Percentiles rank a stretch among this genome's conserved stretches.
phyloP scores from a whole-genome alignment of 2,888 invertebrate genomes.

The Eupithecia vulgata region DNA sequence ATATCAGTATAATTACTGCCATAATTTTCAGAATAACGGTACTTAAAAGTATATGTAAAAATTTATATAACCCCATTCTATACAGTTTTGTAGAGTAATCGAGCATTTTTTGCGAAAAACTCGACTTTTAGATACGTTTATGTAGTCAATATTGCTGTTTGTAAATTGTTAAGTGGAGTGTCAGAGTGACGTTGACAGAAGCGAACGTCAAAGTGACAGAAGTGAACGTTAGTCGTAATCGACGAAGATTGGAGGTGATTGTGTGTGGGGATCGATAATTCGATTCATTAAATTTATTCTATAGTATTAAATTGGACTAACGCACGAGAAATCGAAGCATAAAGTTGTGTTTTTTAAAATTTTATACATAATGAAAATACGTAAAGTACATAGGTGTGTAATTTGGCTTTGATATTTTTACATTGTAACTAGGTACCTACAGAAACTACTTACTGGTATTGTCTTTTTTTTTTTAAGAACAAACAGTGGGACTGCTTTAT shows the following conservation, averaged over 20 bases:
- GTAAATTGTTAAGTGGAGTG: conserved; percentile 17
- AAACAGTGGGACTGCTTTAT: neutral
- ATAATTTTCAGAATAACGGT: conserved; percentile 14
- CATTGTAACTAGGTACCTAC: conserved; percentile 23
- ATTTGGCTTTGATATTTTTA: conserved; percentile 48
- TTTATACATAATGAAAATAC: conserved; percentile 76
- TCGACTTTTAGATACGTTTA: conserved; percentile 18
- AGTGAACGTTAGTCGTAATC: conserved; percentile 8
- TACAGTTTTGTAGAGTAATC: conserved; percentile 13
- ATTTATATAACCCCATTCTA: conserved; percentile 28
- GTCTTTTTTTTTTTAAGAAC: neutral
- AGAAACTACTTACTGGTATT: neutral
- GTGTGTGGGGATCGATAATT: conserved; percentile 1
- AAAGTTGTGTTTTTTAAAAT: conserved; percentile 77
- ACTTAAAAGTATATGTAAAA: conserved; percentile 17
- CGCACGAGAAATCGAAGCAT: conserved; percentile 72
- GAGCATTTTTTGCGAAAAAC: conserved; percentile 18
- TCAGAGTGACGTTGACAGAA: conserved; percentile 30
- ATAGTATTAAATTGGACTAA: conserved; percentile 41
- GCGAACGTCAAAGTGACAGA: conserved; percentile 14
- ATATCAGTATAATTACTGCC: conserved; percentile 21
- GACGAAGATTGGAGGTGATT: conserved; percentile 19
- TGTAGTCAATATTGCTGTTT: conserved; percentile 2
- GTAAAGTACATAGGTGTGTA: conserved; percentile 68
- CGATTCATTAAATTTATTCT: neutral